Evolutionary conservation across 2,113 vertebrate species (phyloP), one percentile per base, ranked within the genome.

Genomic region (Platysteira castanea): DNA sequence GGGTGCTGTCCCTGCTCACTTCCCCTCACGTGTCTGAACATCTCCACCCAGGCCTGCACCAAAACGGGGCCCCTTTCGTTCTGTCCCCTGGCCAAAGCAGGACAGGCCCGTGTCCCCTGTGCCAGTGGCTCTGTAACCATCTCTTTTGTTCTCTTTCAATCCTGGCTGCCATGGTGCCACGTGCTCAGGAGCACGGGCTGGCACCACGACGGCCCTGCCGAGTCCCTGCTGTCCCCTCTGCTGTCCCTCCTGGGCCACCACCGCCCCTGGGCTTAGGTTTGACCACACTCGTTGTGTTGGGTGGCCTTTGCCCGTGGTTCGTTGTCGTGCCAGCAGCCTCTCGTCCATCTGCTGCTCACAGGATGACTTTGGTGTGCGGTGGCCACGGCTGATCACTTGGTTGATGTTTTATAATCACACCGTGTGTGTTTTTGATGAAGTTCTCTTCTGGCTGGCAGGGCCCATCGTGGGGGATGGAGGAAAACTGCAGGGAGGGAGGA

Each of bases 381-480:
- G 93, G 86, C 46, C 18, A 10, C 39, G 49, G 94, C 88, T 90
- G 95, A 92, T 64, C 74, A 49, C 93, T 91, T 71, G 87, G 89
- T 74, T 93, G 93, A 31, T 2, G 33, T 94, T 96, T 83, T 71
- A 61, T 89, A 90, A 94, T 92, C 69, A 8, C 37, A 4, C 52
- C 10, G 27, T 93, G 93, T 54, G 44, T 84, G 30, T 91, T 89
- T 27, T 17, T 28, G 84, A 18, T 90, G 94, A 95, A 96, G 95
- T 95, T 94, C 84, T 96, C 84, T 90, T 88, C 93, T 96, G 95
- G 93, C 90, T 95, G 89, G 82, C 75, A 86, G 64, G 64, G 41
- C 59, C 59, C 0, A 0, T 77, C 0, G 13, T 77, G 78, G 54
- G 52, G 84, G 75, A 67, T 2, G 20, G 88, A 75, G 65, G 57